These are phyloP conservation scores for Aleiodes sp. DNA, from an alignment of 1,140 invertebrate species.

Conservation along the genomic window DNA sequence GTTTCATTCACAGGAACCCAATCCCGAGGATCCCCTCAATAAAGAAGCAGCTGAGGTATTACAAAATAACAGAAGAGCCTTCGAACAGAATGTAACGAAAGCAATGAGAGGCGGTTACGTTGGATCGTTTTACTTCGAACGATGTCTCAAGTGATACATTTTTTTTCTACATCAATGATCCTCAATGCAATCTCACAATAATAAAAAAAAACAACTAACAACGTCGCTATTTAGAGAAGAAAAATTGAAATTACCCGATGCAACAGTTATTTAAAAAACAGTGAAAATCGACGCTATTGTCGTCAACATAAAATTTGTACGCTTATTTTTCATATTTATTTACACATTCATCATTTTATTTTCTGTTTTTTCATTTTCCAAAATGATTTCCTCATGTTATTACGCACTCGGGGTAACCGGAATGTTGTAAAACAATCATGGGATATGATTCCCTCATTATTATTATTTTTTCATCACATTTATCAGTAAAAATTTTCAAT, in stretches of 20 bases:
- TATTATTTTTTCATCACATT: background rate
- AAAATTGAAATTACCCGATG: constrained; percentile 4
- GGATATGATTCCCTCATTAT: constrained; percentile 15
- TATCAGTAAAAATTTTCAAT: background rate
- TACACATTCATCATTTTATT: background rate
- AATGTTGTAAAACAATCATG: constrained; percentile 30
- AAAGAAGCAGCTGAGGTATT: constrained; percentile 99
- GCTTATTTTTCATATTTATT: background rate
- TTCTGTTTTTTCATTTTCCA: background rate
- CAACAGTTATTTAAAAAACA: constrained; percentile 6
- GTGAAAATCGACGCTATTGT: background rate
- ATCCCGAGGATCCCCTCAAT: constrained; percentile 97
- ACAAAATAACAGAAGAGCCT: constrained; percentile 91
- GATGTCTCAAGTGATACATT: constrained; percentile 91
- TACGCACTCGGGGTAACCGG: constrained; percentile 52
- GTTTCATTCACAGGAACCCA: constrained; percentile 84
- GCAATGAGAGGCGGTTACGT: constrained; percentile 96
- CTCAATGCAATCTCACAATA: constrained; percentile 39
- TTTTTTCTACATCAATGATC: constrained; percentile 20
- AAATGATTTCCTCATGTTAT: constrained; percentile 25
- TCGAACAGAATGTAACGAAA: constrained; percentile 96
- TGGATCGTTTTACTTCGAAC: constrained; percentile 92
- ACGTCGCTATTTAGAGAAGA: constrained; percentile 39
- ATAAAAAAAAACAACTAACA: too few relatives aligned
- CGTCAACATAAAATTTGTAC: background rate